Evolutionary conservation across 2,888 invertebrate species (phyloP), one percentile per base, ranked within the genome.

Genomic region (Meta bourneti): DNA sequence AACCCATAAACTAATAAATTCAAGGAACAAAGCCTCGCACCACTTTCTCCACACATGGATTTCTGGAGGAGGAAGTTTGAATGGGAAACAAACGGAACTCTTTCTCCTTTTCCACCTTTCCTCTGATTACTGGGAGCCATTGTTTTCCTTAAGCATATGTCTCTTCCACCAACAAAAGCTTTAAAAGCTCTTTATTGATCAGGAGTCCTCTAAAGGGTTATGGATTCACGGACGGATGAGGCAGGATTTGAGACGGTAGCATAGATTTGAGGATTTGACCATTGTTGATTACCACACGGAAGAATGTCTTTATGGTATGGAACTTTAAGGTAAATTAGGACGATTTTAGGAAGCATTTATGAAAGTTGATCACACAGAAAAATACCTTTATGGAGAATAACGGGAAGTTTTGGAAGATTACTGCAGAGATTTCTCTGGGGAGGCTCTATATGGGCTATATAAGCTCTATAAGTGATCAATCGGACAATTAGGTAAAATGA

Each of bases 131-230:
- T 34, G 20, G 34, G 52, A 52, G 34, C 85, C 20, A 75, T 85
- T 85, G 85, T 85, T 85, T 83, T 74, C 85, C 20, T 61, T 52
- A 52, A 84, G 75, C 75, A 16, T 16, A 20, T 7, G 75, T 54
- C 70, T 75, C 20, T 75, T 11, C 7, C n/a, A n/a, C n/a, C 20
- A 48, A 61, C 61, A 77, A 34, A 34, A 51, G 77, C 75, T 52
- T 85, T 82, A 71, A 82, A 71, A 82, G 82, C 49, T n/a, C 9
- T n/a, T 19, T 51, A 71, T 72, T 71, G 82, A 82, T 82, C 71
- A 49, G 49, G 48, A 77, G 13, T 77, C 77, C 49, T 7, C 48
- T 61, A 16, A 61, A 61, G 61, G 61, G 61, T 61, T 61, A 61
- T 16, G 61, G 61, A 61, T 61, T 61, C 61, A 61, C 4, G 11